Conservation (phyloP, 1,140 invertebrate genomes). For the Penaeus chinensis region DNA sequence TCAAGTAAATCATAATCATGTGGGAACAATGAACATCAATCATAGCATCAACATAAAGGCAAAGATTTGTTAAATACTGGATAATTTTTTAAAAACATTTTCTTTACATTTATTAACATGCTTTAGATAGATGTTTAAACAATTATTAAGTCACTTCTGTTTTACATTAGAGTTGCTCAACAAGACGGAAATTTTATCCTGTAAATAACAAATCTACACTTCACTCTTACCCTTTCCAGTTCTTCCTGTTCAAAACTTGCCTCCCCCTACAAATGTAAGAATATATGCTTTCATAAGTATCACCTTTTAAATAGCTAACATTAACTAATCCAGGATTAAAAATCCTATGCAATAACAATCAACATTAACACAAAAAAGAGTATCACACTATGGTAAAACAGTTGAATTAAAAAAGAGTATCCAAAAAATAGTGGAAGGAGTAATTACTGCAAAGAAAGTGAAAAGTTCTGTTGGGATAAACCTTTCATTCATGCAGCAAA, state of each 20-base stretch:
- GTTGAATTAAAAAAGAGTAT: not conserved
- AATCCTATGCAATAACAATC: not conserved
- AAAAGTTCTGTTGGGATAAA: too few relatives aligned
- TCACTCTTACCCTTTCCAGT: conserved; percentile 49
- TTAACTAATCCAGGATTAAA: not conserved
- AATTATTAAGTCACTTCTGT: too few relatives aligned
- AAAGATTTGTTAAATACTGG: too few relatives aligned
- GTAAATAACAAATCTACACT: conserved; percentile 33
- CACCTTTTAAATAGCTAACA: not conserved
- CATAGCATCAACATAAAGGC: too few relatives aligned
- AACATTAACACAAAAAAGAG: not conserved
- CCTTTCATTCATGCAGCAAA: too few relatives aligned
- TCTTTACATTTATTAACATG: too few relatives aligned
- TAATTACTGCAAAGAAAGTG: too few relatives aligned
- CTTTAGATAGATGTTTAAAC: too few relatives aligned
- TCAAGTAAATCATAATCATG: too few relatives aligned
- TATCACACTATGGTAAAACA: not conserved
- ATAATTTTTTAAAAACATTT: too few relatives aligned
- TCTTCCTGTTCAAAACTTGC: conserved; percentile 54
- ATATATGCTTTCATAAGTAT: not conserved
- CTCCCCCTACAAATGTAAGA: conserved; percentile 52
- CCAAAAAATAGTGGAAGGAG: too few relatives aligned
- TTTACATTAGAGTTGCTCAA: not conserved
- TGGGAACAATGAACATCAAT: too few relatives aligned
- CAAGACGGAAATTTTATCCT: conserved; percentile 4